Percentiles rank a stretch among this genome's conserved stretches.
Evolutionary conservation across 2,113 vertebrate species (phyloP).

Genomic region (Vulpes lagopus): DNA sequence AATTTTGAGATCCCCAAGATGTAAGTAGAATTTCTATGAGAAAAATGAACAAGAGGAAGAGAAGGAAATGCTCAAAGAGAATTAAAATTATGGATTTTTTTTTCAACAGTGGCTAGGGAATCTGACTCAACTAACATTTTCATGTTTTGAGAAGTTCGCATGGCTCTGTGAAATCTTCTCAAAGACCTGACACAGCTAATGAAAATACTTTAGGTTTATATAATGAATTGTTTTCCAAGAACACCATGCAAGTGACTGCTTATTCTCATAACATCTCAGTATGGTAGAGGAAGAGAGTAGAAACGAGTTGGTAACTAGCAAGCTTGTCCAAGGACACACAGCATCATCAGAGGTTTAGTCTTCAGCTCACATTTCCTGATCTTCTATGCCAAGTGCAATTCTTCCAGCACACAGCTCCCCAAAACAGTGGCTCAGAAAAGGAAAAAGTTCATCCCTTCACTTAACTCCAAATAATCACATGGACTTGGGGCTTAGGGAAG

Average conservation of each 20-base stretch:
- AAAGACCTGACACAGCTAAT: constrained; percentile 9
- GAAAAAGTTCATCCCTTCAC: not conserved
- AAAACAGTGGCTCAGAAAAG: not conserved
- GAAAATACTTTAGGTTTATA: not conserved
- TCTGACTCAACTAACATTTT: not conserved
- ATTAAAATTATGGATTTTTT: not conserved
- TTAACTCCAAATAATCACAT: constrained; percentile 64
- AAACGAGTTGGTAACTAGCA: not conserved
- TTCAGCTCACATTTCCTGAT: not conserved
- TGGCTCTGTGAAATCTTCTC: constrained; percentile 46
- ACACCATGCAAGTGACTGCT: not conserved
- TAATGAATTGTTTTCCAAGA: constrained; percentile 20
- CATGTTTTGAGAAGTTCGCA: constrained; percentile 37
- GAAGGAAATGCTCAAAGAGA: constrained; percentile 4
- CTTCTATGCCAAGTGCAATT: not conserved
- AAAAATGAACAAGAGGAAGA: constrained; percentile 21
- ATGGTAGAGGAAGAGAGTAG: not conserved
- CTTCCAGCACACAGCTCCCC: not conserved
- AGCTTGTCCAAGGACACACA: not conserved
- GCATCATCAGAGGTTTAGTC: not conserved
- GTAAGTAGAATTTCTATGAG: not conserved
- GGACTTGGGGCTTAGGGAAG: not conserved
- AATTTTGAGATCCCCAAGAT: not conserved
- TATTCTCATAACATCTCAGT: not conserved
- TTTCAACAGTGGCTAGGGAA: not conserved